These are phyloP conservation scores for Oscheius sp. DNA, from an alignment of 2,888 invertebrate genomes.

Conservation along the genomic window DNA sequence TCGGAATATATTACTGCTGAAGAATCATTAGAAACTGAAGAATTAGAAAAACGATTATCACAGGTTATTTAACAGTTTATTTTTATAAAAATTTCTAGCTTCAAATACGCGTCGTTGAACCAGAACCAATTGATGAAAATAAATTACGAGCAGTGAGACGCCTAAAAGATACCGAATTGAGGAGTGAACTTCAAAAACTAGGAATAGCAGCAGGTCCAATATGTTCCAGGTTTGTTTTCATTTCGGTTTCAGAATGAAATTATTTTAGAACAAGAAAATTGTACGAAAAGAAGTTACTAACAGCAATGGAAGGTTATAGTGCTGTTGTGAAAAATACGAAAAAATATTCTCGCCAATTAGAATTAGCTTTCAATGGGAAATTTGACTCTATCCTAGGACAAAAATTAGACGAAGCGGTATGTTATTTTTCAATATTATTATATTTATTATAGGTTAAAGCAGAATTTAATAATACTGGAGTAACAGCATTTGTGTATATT, in stretches of 20 bases:
- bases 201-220: constrained; percentile 62
- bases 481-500: constrained; percentile 64
- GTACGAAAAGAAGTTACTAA: constrained; percentile 61
- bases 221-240: constrained; percentile 34
- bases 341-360: constrained; percentile 33
- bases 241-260: not conserved
- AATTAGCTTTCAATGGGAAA: constrained; percentile 31
- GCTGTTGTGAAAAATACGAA: constrained; percentile 23
- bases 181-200: constrained; percentile 45
- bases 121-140: constrained; percentile 44
- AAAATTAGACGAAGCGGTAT: constrained; percentile 33
- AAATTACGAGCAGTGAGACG: constrained; percentile 43
- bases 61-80: constrained; percentile 26
- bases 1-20: constrained; percentile 31
- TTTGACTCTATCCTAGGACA: constrained; percentile 21
- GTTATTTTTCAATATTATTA: not conserved
- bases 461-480: constrained; percentile 28
- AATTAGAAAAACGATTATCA: constrained; percentile 31
- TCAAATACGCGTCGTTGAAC: constrained; percentile 31
- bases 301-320: constrained; percentile 2
- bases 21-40: constrained; percentile 27
- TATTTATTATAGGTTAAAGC: constrained; percentile 10
- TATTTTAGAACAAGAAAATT: constrained; percentile 48
- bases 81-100: constrained; percentile 15
- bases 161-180: constrained; percentile 44